A percentile compares a stretch with the other conserved stretches of the same genome.
These are phyloP conservation scores for Drosophila ironensis DNA, from an alignment of 1,140 invertebrate species.

Conservation along the genomic window DNA sequence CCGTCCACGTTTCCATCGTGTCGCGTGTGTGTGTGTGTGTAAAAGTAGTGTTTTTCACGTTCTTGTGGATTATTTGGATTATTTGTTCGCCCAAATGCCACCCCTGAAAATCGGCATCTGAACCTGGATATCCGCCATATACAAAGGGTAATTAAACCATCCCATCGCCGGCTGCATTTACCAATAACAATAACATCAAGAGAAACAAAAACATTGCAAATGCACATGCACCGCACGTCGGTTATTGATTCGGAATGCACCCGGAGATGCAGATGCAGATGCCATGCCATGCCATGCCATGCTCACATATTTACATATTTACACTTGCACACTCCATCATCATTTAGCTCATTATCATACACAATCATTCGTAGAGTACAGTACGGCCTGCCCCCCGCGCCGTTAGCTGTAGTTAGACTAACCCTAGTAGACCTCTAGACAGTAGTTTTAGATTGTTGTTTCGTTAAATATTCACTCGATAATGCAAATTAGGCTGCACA, in stretches of 20 bases:
- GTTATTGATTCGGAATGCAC: constrained; percentile 43
- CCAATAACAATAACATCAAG: too few relatives aligned
- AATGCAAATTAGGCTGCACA: constrained; percentile 46
- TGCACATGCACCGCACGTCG: constrained; percentile 6
- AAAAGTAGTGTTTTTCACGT: constrained; percentile 3
- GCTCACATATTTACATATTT: not conserved
- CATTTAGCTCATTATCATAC: constrained; percentile 7
- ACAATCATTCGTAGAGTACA: constrained; percentile 1
- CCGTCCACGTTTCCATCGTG: too few relatives aligned
- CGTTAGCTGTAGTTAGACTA: constrained; percentile 10
- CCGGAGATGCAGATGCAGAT: constrained; percentile 13
- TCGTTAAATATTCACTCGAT: constrained; percentile 34
- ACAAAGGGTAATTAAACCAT: constrained; percentile 40
- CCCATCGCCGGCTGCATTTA: constrained; percentile 22
- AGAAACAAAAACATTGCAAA: constrained; percentile 2
- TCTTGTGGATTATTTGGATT: constrained; percentile 15
- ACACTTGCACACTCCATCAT: too few relatives aligned
- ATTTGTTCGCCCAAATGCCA: constrained; percentile 4
- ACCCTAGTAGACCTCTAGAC: constrained; percentile 30
- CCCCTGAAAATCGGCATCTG: constrained; percentile 10
- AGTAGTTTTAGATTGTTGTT: constrained; percentile 50
- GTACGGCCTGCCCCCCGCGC: not conserved
- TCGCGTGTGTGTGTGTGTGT: constrained; percentile 3
- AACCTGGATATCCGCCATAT: constrained; percentile 22
- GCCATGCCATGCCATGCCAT: too few relatives aligned